These are phyloP conservation scores for Anser cygnoides DNA, from an alignment of 2,113 vertebrate species.

Conservation along the genomic window DNA sequence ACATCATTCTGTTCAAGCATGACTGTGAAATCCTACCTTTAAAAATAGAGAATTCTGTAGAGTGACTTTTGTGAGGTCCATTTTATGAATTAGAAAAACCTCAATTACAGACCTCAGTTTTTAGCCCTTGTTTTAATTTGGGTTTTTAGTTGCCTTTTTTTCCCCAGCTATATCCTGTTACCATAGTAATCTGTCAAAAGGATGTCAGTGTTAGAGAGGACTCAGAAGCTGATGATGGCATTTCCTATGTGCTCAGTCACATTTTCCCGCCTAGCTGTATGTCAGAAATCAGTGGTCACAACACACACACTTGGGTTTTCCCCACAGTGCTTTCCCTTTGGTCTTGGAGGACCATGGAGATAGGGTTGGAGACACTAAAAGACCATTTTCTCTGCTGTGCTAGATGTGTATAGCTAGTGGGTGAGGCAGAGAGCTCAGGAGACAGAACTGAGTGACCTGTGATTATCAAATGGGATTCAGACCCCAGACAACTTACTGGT, in stretches of 20 bases:
- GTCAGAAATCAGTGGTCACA: background rate
- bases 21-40: background rate
- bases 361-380: background rate
- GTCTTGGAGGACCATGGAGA: background rate
- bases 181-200: background rate
- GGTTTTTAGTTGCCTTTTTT: background rate
- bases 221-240: background rate
- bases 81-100: background rate
- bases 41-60: background rate
- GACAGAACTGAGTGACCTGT: background rate
- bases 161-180: rapidly evolving
- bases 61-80: background rate
- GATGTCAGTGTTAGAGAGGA: background rate
- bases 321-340: background rate
- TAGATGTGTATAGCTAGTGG: background rate
- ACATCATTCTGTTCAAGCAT: background rate
- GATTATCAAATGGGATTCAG: background rate
- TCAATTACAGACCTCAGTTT: background rate
- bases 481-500: background rate
- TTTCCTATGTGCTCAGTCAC: background rate
- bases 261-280: background rate
- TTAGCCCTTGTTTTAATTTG: background rate
- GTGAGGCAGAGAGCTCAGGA: background rate
- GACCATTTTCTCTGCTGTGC: background rate
- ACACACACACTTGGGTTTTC: background rate